Base-by-base conservation (phyloP, 2,797 vertebrate genomes). In the Luscinia luscinia region DNA sequence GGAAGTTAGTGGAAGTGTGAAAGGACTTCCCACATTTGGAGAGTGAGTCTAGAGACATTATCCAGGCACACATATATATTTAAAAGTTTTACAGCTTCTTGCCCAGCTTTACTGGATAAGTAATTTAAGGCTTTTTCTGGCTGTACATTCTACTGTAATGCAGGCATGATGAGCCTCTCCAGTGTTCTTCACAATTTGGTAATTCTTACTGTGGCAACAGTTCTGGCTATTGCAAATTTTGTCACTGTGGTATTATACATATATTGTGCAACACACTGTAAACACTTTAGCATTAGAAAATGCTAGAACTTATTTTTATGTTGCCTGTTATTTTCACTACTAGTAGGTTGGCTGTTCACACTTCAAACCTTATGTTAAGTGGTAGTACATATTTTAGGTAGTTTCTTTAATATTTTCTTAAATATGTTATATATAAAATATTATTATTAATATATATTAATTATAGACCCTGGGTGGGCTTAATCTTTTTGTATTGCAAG, bases 91-190 rank as follows among this genome's bases (percentile, higher is more conserved):
- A 32, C 16, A 54, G 9, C 58, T 89, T 87, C 69, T 75, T 55
- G 12, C 9, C 24, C 32, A 58, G 62, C 22, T 5, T 54, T 75
- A 34, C 21, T 38, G 51, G 9, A 6, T 43, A 41, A 87, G 18
- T 48, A 73, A 59, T 62, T 75, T 40, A 75, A 91, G 28, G 43
- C 2, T 2, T 81, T 89, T 80, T 15, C 59, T 88, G 41, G 34
- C 46, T 85, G 32, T 57, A 38, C 32, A 91, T 86, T 68, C 52
- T 73, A 16, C 40, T 51, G 19, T 66, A 84, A 69, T 75, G 88
- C 69, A 66, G 19, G 21, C 8, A 12, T 30, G 8, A 68, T 40
- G 21, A 58, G 23, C 83, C 24, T 80, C 28, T 68, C 24, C 15
- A 41, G 4, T 58, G n/a, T 48, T 84, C 52, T 79, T 62, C 4